phyloP scores from a whole-genome alignment of 2,797 vertebrate species.

The Tinamus major region DNA sequence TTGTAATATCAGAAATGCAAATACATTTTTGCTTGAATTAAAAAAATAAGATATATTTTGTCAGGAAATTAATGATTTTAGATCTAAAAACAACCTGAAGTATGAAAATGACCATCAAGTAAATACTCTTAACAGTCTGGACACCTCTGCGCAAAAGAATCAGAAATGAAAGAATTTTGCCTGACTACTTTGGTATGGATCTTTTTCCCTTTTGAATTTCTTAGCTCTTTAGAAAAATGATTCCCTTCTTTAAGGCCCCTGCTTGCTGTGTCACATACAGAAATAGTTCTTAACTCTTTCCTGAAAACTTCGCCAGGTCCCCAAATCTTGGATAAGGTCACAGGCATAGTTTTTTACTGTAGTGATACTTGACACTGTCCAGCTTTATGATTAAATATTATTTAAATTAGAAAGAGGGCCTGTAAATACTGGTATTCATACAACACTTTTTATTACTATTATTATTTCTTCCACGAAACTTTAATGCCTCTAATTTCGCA shows the following conservation, averaged over 20 bases:
- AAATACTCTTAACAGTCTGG: background rate
- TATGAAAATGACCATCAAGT: background rate
- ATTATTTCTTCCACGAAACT: background rate
- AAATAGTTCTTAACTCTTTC: conserved; percentile 9
- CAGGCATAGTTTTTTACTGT: background rate
- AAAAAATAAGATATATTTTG: background rate
- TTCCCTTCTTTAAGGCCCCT: background rate
- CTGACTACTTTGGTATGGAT: background rate
- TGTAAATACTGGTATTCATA: background rate
- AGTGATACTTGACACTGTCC: background rate
- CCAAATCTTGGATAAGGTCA: background rate
- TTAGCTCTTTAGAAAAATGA: background rate
- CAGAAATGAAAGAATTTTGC: background rate
- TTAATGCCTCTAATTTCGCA: background rate
- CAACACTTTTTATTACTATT: background rate
- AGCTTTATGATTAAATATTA: background rate
- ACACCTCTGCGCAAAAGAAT: background rate
- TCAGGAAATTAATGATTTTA: background rate
- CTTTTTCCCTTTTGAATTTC: background rate
- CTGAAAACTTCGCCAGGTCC: background rate
- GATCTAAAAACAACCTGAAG: background rate
- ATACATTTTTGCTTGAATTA: background rate
- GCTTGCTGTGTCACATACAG: background rate
- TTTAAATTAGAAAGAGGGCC: background rate
- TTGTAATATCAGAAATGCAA: background rate